A percentile compares a stretch with the other conserved stretches of the same genome.
Conservation (phyloP, 2,888 invertebrate genomes). For the Macrosoma leucophasiata region DNA sequence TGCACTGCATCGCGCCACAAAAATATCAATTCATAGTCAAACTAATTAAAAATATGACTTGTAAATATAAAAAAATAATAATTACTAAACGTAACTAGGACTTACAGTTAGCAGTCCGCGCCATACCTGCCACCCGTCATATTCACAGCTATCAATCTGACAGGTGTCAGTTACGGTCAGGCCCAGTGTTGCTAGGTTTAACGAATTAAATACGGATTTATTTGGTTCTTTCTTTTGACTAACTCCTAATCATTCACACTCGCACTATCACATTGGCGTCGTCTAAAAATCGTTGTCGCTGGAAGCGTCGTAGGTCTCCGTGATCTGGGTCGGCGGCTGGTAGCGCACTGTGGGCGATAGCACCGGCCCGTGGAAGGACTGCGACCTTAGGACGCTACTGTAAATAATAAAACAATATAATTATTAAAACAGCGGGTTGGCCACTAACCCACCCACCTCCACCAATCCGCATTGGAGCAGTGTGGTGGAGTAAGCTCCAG, state of each 20-base stretch:
- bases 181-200: conserved; percentile 4
- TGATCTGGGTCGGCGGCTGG: conserved; percentile 44
- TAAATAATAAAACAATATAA: too few relatives aligned
- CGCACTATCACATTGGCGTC: conserved; percentile 43
- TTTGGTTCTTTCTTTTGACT: conserved; percentile 23
- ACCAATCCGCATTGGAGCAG: too few relatives aligned
- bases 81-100: conserved; percentile 7
- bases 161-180: conserved; percentile 6
- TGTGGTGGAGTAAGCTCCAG: too few relatives aligned
- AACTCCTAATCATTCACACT: conserved; percentile 17
- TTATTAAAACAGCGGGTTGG: too few relatives aligned
- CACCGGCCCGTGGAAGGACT: conserved; percentile 77
- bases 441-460: too few relatives aligned
- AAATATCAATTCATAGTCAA: conserved; percentile 25
- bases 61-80: conserved; percentile 11
- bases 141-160: conserved; percentile 3
- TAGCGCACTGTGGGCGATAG: conserved; percentile 50
- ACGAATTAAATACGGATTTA: conserved; percentile 14
- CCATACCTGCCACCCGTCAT: conserved; percentile 23
- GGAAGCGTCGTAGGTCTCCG: conserved; percentile 62
- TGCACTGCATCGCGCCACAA: conserved; percentile 38
- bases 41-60: conserved; percentile 29
- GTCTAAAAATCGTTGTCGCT: conserved; percentile 73
- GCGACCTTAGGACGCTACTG: conserved; percentile 77
- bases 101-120: conserved; percentile 27